A percentile compares a stretch with the other conserved stretches of the same genome.
Conservation (phyloP, 2,797 vertebrate species). For the Champsocephalus gunnari region DNA sequence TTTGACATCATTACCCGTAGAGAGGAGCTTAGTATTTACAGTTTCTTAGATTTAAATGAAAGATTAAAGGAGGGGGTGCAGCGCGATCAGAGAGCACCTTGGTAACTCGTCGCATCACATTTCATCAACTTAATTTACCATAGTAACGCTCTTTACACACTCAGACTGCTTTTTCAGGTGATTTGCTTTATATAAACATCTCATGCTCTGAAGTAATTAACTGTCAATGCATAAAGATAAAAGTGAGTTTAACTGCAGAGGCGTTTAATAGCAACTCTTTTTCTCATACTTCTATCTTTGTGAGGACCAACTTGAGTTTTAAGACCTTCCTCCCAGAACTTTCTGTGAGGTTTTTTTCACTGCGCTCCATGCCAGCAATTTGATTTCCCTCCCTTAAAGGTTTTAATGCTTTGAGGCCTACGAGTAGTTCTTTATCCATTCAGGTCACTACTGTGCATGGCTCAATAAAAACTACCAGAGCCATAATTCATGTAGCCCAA, state of each 20-base stretch:
- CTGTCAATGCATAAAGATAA: neutral
- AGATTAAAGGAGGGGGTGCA: neutral
- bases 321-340: no score
- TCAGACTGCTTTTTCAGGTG: neutral
- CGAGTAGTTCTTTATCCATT: no score
- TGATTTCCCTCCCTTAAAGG: no score
- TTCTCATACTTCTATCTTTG: neutral
- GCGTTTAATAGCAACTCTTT: neutral
- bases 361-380: no score
- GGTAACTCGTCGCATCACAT: neutral
- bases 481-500: no score
- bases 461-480: no score
- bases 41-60: constrained; percentile 1
- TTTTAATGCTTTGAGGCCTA: no score
- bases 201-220: neutral
- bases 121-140: neutral
- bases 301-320: neutral
- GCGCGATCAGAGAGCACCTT: neutral
- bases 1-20: constrained; percentile 33
- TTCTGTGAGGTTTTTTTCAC: no score
- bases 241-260: constrained; percentile 1
- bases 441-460: no score
- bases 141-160: neutral
- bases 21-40: constrained; percentile 12
- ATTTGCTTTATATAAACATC: neutral